Conservation (phyloP, 2,797 vertebrate species). For the Sebastes trivittatus region DNA sequence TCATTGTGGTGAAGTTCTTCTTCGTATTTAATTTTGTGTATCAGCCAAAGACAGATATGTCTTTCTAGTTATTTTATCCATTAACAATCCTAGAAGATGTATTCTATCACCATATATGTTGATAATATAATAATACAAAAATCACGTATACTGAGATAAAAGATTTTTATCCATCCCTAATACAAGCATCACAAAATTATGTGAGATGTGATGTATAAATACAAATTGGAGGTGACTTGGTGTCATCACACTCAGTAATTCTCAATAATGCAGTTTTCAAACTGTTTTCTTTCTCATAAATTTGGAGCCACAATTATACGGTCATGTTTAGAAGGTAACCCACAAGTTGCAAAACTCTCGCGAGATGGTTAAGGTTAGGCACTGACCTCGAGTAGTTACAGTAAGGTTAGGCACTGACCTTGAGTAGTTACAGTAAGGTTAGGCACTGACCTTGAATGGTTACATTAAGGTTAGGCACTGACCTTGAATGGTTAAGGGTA, state of each 20-base stretch:
- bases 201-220: neutral
- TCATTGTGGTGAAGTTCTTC: neutral
- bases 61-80: neutral
- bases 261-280: neutral
- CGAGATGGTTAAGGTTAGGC: no score
- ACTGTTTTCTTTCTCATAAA: neutral
- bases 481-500: no score
- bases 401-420: no score
- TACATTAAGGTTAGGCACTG: no score
- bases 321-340: no score
- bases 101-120: neutral
- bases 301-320: neutral
- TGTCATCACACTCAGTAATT: neutral
- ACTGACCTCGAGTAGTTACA: no score
- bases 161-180: neutral
- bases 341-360: no score
- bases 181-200: neutral
- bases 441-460: no score
- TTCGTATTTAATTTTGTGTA: neutral
- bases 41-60: neutral
- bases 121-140: neutral
- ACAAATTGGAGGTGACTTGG: neutral
- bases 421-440: fast-evolving
- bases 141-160: neutral
- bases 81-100: neutral